These are phyloP conservation scores for Leptestheria dahalacensis DNA, from an alignment of 1,140 invertebrate genomes.

Conservation along the genomic window DNA sequence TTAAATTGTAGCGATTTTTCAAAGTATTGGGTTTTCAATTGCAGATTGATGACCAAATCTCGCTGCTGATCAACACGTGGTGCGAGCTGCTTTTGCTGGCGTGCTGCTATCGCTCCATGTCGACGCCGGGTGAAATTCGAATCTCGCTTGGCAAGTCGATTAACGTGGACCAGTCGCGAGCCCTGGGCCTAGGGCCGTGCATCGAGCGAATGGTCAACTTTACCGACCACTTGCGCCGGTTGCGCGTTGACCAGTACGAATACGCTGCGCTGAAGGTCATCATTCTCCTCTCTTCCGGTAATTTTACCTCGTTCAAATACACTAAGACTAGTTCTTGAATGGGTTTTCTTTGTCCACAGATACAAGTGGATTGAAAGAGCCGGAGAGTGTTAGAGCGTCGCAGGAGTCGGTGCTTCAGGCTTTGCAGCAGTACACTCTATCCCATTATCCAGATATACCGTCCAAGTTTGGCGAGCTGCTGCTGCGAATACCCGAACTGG, in stretches of 20 bases:
- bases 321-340: neutral
- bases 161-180: conserved; percentile 51
- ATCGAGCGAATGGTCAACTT: conserved; percentile 89
- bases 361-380: conserved; percentile 76
- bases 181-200: conserved; percentile 55
- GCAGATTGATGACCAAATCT: conserved; percentile 91
- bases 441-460: conserved; percentile 78
- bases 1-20: conserved; percentile 6
- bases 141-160: conserved; percentile 54
- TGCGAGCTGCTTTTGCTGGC: conserved; percentile 86
- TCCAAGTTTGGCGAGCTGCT: conserved; percentile 90
- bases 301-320: conserved; percentile 18
- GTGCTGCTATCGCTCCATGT: conserved; percentile 76
- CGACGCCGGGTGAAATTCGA: conserved; percentile 68
- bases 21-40: conserved; percentile 18
- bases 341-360: conserved; percentile 35
- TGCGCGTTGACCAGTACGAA: conserved; percentile 89
- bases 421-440: conserved; percentile 75
- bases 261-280: conserved; percentile 90
- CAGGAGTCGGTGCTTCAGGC: conserved; percentile 88
- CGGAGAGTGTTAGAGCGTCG: conserved; percentile 75
- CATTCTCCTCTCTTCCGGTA: conserved; percentile 81
- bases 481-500: conserved; percentile 80
- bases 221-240: conserved; percentile 72
- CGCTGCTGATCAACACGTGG: conserved; percentile 92